These are phyloP conservation scores for Oreochromis spilurus DNA, from an alignment of 2,113 vertebrate genomes.

Conservation along the genomic window DNA sequence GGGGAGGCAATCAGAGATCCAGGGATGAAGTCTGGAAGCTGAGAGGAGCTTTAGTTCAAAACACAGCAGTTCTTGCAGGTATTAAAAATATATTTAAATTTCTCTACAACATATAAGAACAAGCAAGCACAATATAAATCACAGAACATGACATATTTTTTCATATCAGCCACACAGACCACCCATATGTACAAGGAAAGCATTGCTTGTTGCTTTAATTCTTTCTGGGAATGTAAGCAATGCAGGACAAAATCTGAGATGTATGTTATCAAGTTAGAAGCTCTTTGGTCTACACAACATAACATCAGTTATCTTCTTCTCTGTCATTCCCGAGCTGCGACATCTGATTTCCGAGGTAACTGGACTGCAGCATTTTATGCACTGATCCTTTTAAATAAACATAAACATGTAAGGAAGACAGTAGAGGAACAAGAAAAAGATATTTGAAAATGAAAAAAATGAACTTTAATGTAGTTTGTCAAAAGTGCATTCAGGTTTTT, in stretches of 20 bases:
- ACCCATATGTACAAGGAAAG: not conserved
- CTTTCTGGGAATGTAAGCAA: not conserved
- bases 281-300: not conserved
- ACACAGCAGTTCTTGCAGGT: not conserved
- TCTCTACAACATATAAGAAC: not conserved
- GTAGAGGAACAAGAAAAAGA: not conserved
- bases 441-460: not conserved
- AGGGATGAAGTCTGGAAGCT: not conserved
- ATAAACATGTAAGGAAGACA: not conserved
- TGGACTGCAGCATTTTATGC: not conserved
- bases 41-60: not conserved
- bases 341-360: not conserved
- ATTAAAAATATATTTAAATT: not conserved
- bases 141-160: not conserved
- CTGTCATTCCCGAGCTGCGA: not conserved
- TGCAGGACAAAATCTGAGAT: not conserved
- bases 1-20: not conserved
- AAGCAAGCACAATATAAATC: not conserved
- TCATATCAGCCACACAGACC: not conserved
- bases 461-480: not conserved
- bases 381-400: not conserved
- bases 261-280: not conserved
- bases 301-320: not conserved
- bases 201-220: not conserved
- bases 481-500: not conserved